A percentile compares a stretch with the other conserved stretches of the same genome.
phyloP scores from a whole-genome alignment of 2,113 vertebrate genomes.

The Paratilapia polleni region DNA sequence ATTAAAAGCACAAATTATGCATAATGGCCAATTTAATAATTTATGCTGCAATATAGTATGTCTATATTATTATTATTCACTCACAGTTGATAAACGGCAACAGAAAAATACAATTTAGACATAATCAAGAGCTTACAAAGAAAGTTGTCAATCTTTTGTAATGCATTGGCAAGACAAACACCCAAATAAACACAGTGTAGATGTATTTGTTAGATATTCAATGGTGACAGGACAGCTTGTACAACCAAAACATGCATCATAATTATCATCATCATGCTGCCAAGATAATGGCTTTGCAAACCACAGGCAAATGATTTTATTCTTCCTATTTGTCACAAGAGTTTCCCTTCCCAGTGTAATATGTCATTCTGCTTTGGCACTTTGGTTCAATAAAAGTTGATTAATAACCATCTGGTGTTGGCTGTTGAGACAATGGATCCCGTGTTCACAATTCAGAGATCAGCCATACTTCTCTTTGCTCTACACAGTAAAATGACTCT shows the following conservation, averaged over 20 bases:
- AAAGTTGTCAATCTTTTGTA: not conserved
- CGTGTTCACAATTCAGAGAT: slow-evolving; percentile 25
- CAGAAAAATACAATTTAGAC: not conserved
- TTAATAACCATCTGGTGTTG: slow-evolving; percentile 48
- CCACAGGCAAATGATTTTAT: slow-evolving; percentile 52
- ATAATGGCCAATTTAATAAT: not conserved
- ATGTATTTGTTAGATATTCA: slow-evolving; percentile 22
- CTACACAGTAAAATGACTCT: slow-evolving; percentile 6
- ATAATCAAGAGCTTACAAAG: not conserved
- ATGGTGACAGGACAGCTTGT: slow-evolving; percentile 33
- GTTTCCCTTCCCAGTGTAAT: slow-evolving; percentile 38
- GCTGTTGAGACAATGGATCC: slow-evolving; percentile 17
- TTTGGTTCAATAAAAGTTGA: slow-evolving; percentile 57
- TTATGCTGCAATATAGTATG: not conserved
- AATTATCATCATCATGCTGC: slow-evolving; percentile 46
- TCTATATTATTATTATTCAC: not conserved
- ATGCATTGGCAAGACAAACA: not conserved
- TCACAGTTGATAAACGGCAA: not conserved
- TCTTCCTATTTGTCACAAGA: slow-evolving; percentile 54
- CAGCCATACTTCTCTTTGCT: slow-evolving; percentile 13
- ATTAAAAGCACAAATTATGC: not conserved
- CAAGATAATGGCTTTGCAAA: slow-evolving; percentile 41
- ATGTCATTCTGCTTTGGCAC: slow-evolving; percentile 62
- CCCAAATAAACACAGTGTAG: not conserved
- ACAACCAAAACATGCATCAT: slow-evolving; percentile 56